Evolutionary conservation across 2,113 vertebrate genomes (phyloP).

Genomic region (Chloebia gouldiae): DNA sequence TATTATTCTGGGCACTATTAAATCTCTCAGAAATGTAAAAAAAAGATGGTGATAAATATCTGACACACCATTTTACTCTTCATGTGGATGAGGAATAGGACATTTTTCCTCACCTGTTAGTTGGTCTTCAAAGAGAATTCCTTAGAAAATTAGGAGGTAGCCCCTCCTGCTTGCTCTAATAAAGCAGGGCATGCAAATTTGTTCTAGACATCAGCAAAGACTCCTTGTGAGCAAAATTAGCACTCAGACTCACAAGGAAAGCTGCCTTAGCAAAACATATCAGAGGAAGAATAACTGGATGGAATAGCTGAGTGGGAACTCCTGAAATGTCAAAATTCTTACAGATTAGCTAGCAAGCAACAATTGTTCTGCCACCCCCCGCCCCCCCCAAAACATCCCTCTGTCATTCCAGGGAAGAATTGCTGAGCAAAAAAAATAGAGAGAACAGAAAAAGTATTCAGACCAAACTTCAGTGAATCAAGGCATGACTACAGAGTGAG

Average conservation of each 20-base stretch:
- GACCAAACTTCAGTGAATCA: neutral
- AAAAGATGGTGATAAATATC: conserved; percentile 59
- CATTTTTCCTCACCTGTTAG: conserved; percentile 8
- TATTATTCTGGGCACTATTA: conserved; percentile 60
- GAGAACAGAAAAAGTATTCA: neutral
- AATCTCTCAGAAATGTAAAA: conserved; percentile 38
- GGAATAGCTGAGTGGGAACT: neutral
- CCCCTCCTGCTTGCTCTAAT: neutral
- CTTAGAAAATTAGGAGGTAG: neutral
- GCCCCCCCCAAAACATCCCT: neutral
- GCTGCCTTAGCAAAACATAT: neutral
- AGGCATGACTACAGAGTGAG: neutral
- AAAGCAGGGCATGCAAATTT: neutral
- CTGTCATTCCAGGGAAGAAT: neutral
- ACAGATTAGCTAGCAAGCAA: neutral
- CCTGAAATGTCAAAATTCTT: neutral
- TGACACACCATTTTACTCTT: neutral
- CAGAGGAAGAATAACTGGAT: neutral
- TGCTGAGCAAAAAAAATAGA: neutral
- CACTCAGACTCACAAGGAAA: neutral
- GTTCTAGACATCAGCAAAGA: neutral
- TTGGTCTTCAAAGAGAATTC: conserved; percentile 1
- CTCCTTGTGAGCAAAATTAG: neutral
- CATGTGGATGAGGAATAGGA: neutral
- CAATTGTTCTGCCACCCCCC: neutral